Evolutionary conservation across 2,797 vertebrate species (phyloP).

Genomic region (Poeciliopsis turneri): DNA sequence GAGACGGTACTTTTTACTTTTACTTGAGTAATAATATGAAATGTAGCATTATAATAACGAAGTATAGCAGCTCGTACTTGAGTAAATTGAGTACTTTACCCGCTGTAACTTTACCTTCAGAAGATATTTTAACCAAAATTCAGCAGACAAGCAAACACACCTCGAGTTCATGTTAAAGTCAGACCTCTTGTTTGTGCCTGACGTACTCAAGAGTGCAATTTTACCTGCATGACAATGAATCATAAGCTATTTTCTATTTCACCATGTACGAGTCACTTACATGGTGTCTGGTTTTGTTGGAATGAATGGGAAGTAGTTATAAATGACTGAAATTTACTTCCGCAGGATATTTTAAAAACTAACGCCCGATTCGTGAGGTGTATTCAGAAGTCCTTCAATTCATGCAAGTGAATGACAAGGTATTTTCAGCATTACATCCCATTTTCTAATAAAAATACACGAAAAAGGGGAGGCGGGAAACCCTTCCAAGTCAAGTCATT

Average conservation of each 20-base stretch:
- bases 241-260: conserved; percentile 21
- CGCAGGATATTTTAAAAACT: neutral
- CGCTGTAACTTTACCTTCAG: too few species aligned
- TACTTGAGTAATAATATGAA: too few species aligned
- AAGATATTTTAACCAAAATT: too few species aligned
- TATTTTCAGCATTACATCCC: neutral
- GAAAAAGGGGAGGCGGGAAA: neutral
- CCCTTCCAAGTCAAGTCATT: conserved; percentile 29
- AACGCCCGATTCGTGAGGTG: neutral
- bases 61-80: too few species aligned
- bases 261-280: conserved; percentile 9
- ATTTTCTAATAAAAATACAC: conserved; percentile 10
- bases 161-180: too few species aligned
- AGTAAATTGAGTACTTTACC: too few species aligned
- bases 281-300: neutral
- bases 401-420: conserved; percentile 20
- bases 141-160: too few species aligned
- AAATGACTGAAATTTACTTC: neutral
- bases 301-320: conserved; percentile 2
- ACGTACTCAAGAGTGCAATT: neutral
- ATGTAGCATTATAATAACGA: too few species aligned
- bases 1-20: too few species aligned
- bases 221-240: conserved; percentile 30
- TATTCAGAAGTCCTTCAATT: neutral
- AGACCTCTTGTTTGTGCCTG: too few species aligned